phyloP scores from a whole-genome alignment of 2,888 invertebrate genomes.

The Cephus runcator region DNA sequence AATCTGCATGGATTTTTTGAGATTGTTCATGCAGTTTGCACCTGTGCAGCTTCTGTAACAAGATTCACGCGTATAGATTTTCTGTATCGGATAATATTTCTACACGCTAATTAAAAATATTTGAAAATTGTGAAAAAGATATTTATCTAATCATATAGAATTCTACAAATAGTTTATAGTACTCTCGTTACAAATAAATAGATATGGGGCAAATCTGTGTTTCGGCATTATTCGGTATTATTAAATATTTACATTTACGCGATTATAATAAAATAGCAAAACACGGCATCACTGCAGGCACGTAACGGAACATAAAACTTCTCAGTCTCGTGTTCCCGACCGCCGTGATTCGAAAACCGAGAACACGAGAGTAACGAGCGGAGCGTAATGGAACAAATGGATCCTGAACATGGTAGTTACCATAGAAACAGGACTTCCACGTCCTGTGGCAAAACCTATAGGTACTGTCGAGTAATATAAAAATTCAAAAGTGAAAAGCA shows the following conservation, averaged over 20 bases:
- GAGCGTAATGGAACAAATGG: neutral
- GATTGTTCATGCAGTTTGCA: too few relatives aligned
- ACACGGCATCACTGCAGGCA: neutral
- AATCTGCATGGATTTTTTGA: neutral
- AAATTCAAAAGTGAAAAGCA: neutral
- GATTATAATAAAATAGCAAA: too few relatives aligned
- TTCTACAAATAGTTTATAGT: neutral
- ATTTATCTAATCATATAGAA: neutral
- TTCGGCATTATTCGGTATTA: too few relatives aligned
- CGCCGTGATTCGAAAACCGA: slow-evolving; percentile 9
- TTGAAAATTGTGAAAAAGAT: neutral
- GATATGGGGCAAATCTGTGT: too few relatives aligned
- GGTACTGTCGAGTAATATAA: neutral
- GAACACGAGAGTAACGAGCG: slow-evolving; percentile 13
- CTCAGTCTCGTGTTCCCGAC: neutral
- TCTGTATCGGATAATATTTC: neutral
- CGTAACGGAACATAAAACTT: neutral
- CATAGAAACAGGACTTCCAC: slow-evolving; percentile 8
- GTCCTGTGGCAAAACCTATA: neutral
- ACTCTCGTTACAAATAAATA: too few relatives aligned
- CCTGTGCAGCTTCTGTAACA: neutral
- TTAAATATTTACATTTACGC: too few relatives aligned
- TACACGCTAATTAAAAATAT: neutral
- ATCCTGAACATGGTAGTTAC: slow-evolving; percentile 1
- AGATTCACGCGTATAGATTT: neutral